Base-by-base conservation (phyloP, 2,888 invertebrate genomes). In the Hirtodrosophila histrioides region DNA sequence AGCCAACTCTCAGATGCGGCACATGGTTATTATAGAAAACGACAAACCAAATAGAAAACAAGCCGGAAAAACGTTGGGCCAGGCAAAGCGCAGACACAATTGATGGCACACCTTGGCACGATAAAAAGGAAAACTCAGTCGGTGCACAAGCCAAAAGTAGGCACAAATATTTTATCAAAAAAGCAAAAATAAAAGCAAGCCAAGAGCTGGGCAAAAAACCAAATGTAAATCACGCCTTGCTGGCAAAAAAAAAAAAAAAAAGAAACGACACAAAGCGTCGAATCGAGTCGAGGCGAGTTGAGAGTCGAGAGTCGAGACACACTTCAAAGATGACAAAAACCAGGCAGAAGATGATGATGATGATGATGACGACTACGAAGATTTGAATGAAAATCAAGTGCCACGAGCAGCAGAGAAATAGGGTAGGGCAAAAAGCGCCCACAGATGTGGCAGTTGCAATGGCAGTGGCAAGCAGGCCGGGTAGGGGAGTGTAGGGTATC, bases 41-140 rank as follows among this genome's bases (percentile, higher is more conserved):
- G 54, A 57, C 33, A 49, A 60, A 57, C 48, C 49, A 51, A 62
- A 64, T 48, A 43, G 58, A 67, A 65, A 57, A 58, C 23, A 55
- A 72, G 72, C 63, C 57, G 75, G 77, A 72, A 77, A 76, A 75
- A 46, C 60, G 40, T 46, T 55, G 36, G 11, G 55, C 36, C 45
- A 53, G 35, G 31, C 46, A 56, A 50, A 41, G 37, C 41, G 56
- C 67, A 68, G 69, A 69, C 66, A 86, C 88, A 85, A 86, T 88
- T 84, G 85, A 88, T 86, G 85, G 82, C 85, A 88, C 85, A 84
- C 85, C 85, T 85, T 78, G 87, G 87, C 86, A 85, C 85, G 87
- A 86, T 88, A 86, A 88, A 85, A 86, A 86, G 82, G 88, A 84
- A 88, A 88, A 78, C 78, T 84, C 73, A 80, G 81, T 71, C 77